Evolutionary conservation across 2,888 invertebrate genomes (phyloP).

Genomic region (Acanthosoma haemorrhoidale): DNA sequence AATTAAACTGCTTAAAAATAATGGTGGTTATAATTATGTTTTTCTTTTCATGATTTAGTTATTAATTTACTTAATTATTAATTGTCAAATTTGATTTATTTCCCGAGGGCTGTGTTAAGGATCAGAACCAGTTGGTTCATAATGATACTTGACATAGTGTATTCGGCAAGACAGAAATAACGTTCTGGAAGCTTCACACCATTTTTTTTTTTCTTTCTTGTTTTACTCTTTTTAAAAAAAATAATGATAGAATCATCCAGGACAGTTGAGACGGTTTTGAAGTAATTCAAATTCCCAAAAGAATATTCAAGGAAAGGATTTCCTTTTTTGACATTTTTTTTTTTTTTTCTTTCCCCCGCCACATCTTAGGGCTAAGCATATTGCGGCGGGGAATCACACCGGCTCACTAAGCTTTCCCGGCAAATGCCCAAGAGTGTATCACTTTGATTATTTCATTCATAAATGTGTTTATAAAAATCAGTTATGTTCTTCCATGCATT

Average conservation of each 20-base stretch:
- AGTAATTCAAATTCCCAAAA: background rate
- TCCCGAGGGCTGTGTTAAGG: slow-evolving; percentile 26
- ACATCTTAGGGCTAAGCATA: slow-evolving; percentile 40
- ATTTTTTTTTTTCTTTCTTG: slow-evolving; percentile 7
- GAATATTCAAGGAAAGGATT: background rate
- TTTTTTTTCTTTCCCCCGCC: slow-evolving; percentile 30
- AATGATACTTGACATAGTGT: slow-evolving; percentile 19
- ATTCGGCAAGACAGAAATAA: slow-evolving; percentile 24
- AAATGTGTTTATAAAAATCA: background rate
- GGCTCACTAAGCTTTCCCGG: slow-evolving; percentile 32
- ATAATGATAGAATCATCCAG: slow-evolving; percentile 23
- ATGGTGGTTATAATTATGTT: too few species aligned
- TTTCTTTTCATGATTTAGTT: too few species aligned
- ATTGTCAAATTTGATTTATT: background rate
- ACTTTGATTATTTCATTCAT: background rate
- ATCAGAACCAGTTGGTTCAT: background rate
- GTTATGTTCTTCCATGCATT: too few species aligned
- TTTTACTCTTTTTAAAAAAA: background rate
- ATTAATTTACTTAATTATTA: too few species aligned
- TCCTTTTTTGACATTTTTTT: slow-evolving; percentile 21
- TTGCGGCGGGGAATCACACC: slow-evolving; percentile 39
- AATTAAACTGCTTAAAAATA: too few species aligned
- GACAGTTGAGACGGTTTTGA: slow-evolving; percentile 12
- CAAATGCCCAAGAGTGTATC: slow-evolving; percentile 9
- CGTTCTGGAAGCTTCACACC: slow-evolving; percentile 28